phyloP scores from a whole-genome alignment of 2,113 vertebrate species.

The Holacanthus passer region DNA sequence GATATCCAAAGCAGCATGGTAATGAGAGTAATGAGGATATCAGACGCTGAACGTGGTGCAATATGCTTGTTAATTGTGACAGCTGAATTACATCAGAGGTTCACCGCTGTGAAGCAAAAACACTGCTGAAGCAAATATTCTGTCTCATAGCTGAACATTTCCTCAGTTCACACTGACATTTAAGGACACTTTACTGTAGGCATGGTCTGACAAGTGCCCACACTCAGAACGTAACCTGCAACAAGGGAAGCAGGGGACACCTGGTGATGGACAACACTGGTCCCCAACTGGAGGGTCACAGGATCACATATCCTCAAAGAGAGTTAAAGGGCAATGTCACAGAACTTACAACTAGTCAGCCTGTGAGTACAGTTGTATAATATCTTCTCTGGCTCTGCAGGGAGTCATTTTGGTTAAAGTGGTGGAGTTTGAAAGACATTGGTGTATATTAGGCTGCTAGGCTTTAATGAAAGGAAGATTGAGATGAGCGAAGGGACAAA shows the following conservation, averaged over 20 bases:
- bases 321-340: not conserved
- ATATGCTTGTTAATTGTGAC: conserved; percentile 68
- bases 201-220: not conserved
- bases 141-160: not conserved
- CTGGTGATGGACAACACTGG: not conserved
- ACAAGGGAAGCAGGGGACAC: not conserved
- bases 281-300: not conserved
- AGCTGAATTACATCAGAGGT: conserved; percentile 69
- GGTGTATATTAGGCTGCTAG: not conserved
- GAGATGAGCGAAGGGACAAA: not conserved
- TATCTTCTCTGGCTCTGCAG: not conserved
- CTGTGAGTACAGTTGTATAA: not conserved
- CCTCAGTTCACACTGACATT: conserved; percentile 18
- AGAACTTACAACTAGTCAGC: not conserved
- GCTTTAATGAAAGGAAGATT: not conserved
- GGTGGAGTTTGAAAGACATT: not conserved
- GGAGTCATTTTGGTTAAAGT: not conserved
- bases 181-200: conserved; percentile 11
- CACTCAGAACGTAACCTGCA: not conserved
- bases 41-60: conserved; percentile 52
- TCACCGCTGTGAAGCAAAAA: conserved; percentile 37
- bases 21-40: conserved; percentile 75
- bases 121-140: conserved; percentile 26
- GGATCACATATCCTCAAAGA: not conserved
- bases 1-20: conserved; percentile 61